Evolutionary conservation across 2,113 vertebrate genomes (phyloP).

Genomic region (Gallinago paraguaiae): DNA sequence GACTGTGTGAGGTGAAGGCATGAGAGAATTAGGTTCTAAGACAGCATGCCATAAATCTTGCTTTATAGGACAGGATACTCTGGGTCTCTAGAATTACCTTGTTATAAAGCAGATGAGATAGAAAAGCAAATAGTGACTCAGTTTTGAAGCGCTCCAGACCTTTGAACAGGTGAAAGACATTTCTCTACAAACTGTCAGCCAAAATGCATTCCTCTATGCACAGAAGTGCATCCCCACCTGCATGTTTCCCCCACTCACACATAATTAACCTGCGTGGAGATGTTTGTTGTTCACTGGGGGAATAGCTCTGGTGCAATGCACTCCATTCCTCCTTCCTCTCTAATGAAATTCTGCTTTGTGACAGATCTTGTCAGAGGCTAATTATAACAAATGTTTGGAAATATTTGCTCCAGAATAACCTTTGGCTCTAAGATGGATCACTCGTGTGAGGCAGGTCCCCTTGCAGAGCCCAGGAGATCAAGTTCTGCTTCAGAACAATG

Average conservation of each 20-base stretch:
- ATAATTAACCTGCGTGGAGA: background rate
- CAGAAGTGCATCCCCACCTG: background rate
- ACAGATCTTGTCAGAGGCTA: slow-evolving; percentile 37
- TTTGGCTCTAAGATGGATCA: slow-evolving; percentile 37
- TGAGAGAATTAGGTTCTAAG: slow-evolving; percentile 21
- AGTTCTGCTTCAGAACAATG: background rate
- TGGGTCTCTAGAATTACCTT: background rate
- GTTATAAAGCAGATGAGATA: slow-evolving; percentile 26
- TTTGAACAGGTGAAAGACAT: background rate
- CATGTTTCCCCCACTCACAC: fast-evolving
- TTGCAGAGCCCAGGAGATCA: slow-evolving; percentile 20
- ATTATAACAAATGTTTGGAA: slow-evolving; percentile 48
- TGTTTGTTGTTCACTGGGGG: background rate
- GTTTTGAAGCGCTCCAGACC: background rate
- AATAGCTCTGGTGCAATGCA: background rate
- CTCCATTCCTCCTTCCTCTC: background rate
- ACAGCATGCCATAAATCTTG: slow-evolving; percentile 39
- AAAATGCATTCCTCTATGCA: background rate
- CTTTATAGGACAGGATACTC: slow-evolving; percentile 32
- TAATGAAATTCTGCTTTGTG: background rate
- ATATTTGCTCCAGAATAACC: slow-evolving; percentile 26
- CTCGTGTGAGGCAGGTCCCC: background rate
- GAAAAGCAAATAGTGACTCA: slow-evolving; percentile 16
- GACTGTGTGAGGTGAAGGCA: background rate
- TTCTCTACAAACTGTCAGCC: background rate